phyloP scores from a whole-genome alignment of 2,888 invertebrate species.

The Caenorhabditis sulstoni region DNA sequence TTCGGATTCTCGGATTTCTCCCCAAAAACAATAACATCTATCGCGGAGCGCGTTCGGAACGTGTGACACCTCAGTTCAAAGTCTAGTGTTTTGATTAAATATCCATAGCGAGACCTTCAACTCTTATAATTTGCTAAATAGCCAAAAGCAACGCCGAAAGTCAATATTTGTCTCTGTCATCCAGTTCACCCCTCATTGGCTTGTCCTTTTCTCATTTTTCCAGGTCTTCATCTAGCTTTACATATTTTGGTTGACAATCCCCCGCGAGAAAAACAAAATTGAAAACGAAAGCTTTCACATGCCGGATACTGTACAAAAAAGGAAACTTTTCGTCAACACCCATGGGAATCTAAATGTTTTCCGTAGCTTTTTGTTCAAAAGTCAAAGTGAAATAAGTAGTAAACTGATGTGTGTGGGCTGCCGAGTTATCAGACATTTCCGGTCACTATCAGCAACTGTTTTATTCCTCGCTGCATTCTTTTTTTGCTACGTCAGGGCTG shows the following conservation, averaged over 20 bases:
- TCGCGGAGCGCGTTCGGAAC: too few species aligned
- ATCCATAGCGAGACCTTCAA: too few species aligned
- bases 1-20: too few species aligned
- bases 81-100: too few species aligned
- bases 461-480: neutral
- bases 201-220: conserved; percentile 23
- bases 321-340: too few species aligned
- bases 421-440: neutral
- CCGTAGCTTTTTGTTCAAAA: neutral
- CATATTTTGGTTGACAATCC: neutral
- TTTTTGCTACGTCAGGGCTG: neutral
- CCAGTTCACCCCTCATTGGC: conserved; percentile 27
- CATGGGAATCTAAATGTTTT: neutral
- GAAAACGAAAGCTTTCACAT: neutral
- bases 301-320: too few species aligned
- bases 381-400: too few species aligned
- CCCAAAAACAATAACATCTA: too few species aligned
- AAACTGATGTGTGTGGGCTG: too few species aligned
- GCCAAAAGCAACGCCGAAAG: conserved; percentile 17
- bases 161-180: conserved; percentile 29
- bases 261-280: neutral
- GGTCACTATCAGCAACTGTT: conserved; percentile 7
- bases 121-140: too few species aligned
- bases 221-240: neutral
- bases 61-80: too few species aligned